Evolutionary conservation across 2,113 vertebrate genomes (phyloP).

Genomic region (Gymnocephalus cernua): DNA sequence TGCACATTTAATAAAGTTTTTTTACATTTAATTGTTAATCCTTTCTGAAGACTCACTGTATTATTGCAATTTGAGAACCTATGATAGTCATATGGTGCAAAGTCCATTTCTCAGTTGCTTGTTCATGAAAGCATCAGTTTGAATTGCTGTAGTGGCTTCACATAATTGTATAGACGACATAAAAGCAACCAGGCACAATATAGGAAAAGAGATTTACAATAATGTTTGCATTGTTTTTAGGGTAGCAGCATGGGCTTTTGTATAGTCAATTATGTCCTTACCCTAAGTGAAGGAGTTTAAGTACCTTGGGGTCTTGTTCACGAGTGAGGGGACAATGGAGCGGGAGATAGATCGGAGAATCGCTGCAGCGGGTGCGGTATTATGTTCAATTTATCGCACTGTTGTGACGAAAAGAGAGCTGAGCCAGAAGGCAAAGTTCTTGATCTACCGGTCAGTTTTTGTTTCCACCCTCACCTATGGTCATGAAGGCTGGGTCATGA

Average conservation of each 20-base stretch:
- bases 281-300: too few relatives aligned
- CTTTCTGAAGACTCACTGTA: constrained; percentile 13
- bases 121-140: not conserved
- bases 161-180: not conserved
- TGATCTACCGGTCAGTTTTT: too few relatives aligned
- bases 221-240: not conserved
- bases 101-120: constrained; percentile 3
- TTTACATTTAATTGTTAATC: not conserved
- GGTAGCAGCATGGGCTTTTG: not conserved
- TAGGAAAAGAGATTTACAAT: not conserved
- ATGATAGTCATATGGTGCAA: not conserved
- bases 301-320: too few relatives aligned
- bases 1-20: constrained; percentile 24
- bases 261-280: not conserved
- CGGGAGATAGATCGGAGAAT: too few relatives aligned
- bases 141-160: not conserved
- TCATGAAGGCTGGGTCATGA: too few relatives aligned
- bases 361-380: too few relatives aligned
- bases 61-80: not conserved
- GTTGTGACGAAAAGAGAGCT: too few relatives aligned
- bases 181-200: not conserved
- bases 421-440: too few relatives aligned
- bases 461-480: too few relatives aligned
- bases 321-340: too few relatives aligned
- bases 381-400: too few relatives aligned